Evolutionary conservation across 2,113 vertebrate species (phyloP), one percentile per base, ranked within the genome.

Genomic region (Grus americana): DNA sequence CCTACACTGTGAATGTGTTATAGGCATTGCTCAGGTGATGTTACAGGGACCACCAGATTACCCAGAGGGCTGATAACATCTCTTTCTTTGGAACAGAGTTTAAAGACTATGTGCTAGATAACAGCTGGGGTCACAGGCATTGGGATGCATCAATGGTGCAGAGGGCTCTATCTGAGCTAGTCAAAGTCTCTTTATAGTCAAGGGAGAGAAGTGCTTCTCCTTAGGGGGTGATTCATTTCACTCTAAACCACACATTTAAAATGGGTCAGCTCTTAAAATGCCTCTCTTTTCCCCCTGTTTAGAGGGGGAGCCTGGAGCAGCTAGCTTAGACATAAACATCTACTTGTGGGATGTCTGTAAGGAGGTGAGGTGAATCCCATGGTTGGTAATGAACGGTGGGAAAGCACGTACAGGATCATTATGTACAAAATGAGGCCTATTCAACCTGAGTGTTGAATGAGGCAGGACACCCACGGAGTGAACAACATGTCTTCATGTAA

Each of bases 401-500:
- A 92, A 92, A 71, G 65, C 26, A 79, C 9, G 2, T 59, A 74
- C 12, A 81, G 80, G n/a, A 84, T 85, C 92, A 74, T 93, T 96
- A 81, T 85, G 80, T 47, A 40, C 44, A 79, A 95, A 95, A 97
- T 87, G 61, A 95, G 76, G 32, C 47, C 89, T 92, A 57, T 92
- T 93, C 92, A 85, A 46, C 91, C 68, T 79, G 68, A 84, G n/a
- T 88, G 54, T 92, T 92, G 96, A 95, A 93, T 91, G 92, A 94
- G 61, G 38, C 61, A 90, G 90, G 88, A 93, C 86, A 80, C 72
- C 93, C 83, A 79, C 21, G 61, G 83, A 86, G 93, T n/a, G 57
- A 96, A 88, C 79, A 96, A 95, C 80, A 89, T 84, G 83, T 91
- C 79, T 93, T 96, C 79, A 87, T 96, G 86, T 94, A 96, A 97